Evolutionary conservation across 2,797 vertebrate species (phyloP).

Genomic region (Thamnophis elegans): DNA sequence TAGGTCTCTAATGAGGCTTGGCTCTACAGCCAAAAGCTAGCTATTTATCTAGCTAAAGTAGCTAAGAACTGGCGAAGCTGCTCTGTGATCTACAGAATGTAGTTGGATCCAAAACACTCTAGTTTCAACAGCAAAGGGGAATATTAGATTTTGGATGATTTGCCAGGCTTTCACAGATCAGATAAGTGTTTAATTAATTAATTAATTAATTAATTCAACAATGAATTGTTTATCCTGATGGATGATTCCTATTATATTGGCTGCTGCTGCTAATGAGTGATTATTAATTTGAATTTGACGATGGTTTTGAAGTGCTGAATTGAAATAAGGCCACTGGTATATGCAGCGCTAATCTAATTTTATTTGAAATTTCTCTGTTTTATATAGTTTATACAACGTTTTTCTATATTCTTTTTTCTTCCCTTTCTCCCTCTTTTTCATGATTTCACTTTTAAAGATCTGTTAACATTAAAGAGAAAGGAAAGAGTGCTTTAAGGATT

Average conservation of each 20-base stretch:
- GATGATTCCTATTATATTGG: neutral
- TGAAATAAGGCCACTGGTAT: neutral
- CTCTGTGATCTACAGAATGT: neutral
- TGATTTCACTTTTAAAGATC: neutral
- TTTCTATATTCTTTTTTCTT: neutral
- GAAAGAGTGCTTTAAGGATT: neutral
- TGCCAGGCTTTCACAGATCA: neutral
- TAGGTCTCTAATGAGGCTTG: neutral
- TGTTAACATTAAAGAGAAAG: neutral
- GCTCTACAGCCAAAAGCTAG: neutral
- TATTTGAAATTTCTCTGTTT: neutral
- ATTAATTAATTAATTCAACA: neutral
- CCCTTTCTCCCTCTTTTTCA: neutral
- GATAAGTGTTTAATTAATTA: neutral
- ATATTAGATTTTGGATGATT: neutral
- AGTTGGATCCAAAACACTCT: neutral
- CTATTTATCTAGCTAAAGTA: neutral
- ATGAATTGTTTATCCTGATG: neutral
- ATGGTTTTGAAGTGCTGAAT: neutral
- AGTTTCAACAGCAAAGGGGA: neutral
- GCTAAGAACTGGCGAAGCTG: neutral
- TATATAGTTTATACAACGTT: neutral
- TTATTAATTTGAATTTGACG: neutral
- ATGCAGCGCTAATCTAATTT: neutral
- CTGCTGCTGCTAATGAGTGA: neutral